Evolutionary conservation across 2,113 vertebrate genomes (phyloP).

Genomic region (Tachuris rubrigastra): DNA sequence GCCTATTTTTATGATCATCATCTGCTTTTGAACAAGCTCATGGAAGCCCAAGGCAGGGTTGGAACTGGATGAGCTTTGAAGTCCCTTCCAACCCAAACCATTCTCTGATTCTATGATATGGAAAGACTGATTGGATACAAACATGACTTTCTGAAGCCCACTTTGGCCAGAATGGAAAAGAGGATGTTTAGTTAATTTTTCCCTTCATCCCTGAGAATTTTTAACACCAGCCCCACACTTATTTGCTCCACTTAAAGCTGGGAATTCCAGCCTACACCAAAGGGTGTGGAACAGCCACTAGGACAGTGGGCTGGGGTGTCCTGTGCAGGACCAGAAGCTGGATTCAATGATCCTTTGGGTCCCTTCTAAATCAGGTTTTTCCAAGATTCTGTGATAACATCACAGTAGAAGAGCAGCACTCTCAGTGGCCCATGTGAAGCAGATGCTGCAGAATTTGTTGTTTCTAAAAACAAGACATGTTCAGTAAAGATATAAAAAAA

Average conservation of each 20-base stretch:
- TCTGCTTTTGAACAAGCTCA: neutral
- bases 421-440: neutral
- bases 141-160: neutral
- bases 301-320: neutral
- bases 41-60: neutral
- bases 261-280: neutral
- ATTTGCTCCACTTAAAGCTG: neutral
- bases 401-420: neutral
- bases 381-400: neutral
- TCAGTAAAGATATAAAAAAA: neutral
- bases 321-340: neutral
- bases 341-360: neutral
- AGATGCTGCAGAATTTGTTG: neutral
- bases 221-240: neutral
- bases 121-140: neutral
- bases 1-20: neutral
- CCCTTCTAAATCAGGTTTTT: neutral
- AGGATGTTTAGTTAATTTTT: neutral
- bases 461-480: neutral
- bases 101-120: neutral
- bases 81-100: neutral
- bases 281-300: neutral
- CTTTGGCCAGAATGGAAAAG: neutral
- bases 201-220: neutral
- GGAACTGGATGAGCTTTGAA: neutral